Evolutionary conservation across 2,113 vertebrate species (phyloP), one percentile per base, ranked within the genome.

Genomic region (Rostratula benghalensis): DNA sequence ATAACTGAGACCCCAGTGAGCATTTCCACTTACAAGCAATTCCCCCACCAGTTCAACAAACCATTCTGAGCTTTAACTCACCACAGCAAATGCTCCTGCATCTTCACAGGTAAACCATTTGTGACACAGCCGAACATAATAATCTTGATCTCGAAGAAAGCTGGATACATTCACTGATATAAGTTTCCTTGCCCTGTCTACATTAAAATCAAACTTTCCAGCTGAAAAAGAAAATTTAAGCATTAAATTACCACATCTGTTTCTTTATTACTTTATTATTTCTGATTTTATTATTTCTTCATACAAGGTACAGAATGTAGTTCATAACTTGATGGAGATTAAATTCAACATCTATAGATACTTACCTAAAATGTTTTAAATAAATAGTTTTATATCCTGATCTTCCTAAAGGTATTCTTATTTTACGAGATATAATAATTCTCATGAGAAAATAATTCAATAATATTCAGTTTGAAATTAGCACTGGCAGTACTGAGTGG

Each of bases 81-180:
- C 99, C 98, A 97, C 89, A 64, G 94, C 93, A 4, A 92, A 67
- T 9, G 91, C 92, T 3, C 98, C 98, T 2, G 41, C 96, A 45
- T 98, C 98, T 41, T 93, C 60, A 64, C 99, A 99, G 76, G 97
- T 97, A 96, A 98, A 98, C 93, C 98, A 93, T 61, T 98, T 98
- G 39, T 94, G 97, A 83, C 99, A 99, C 78, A 99, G 98, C 4
- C 99, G 98, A 64, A 99, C 78, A 0, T 97, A 96, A 95, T 99
- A 99, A 94, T 98, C 97, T 45, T 95, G 80, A 65, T 96, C 97
- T 71, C 90, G 95, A 16, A 97, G 94, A 93, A 97, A 97, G 63
- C 96, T 97, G 2, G 97, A 98, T 31, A 98, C 98, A 22, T 88
- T 95, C 48, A 99, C 98, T 11, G 81, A 96, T 86, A 99, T 69